Conservation (phyloP, 2,113 vertebrate genomes). For the Mus spicilegus region DNA sequence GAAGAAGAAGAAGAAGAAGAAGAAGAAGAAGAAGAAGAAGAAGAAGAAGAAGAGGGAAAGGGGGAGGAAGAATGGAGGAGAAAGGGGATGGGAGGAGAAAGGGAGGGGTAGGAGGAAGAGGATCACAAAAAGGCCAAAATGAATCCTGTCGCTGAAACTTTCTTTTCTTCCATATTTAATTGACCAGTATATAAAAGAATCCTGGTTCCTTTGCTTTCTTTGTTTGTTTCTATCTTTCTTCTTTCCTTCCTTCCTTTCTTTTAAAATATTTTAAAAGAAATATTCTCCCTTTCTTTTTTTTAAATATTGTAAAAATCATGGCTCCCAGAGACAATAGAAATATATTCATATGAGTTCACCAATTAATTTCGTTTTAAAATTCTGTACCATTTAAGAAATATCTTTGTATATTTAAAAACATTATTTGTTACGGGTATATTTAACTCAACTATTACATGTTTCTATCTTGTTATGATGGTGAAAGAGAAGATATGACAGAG, state of each 20-base stretch:
- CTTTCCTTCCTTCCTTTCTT: neutral
- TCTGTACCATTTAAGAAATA: neutral
- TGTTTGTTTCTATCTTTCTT: too few relatives aligned
- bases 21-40: too few relatives aligned
- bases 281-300: neutral
- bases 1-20: too few relatives aligned
- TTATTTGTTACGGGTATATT: neutral
- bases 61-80: too few relatives aligned
- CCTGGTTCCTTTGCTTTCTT: neutral
- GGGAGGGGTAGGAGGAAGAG: too few relatives aligned
- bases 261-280: too few relatives aligned
- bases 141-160: constrained; percentile 32
- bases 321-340: neutral
- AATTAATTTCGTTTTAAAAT: constrained; percentile 13
- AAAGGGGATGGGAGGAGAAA: too few relatives aligned
- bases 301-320: neutral
- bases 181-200: constrained; percentile 32
- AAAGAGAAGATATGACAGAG: neutral
- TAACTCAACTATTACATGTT: neutral
- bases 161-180: neutral
- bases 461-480: neutral
- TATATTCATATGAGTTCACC: constrained; percentile 8
- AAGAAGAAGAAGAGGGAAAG: too few relatives aligned
- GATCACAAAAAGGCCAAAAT: constrained; percentile 4
- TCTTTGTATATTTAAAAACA: neutral